Percentiles rank a stretch among this genome's conserved stretches.
These are phyloP conservation scores for Eulemur mongoz DNA, from an alignment of 2,797 vertebrate species.

Conservation along the genomic window DNA sequence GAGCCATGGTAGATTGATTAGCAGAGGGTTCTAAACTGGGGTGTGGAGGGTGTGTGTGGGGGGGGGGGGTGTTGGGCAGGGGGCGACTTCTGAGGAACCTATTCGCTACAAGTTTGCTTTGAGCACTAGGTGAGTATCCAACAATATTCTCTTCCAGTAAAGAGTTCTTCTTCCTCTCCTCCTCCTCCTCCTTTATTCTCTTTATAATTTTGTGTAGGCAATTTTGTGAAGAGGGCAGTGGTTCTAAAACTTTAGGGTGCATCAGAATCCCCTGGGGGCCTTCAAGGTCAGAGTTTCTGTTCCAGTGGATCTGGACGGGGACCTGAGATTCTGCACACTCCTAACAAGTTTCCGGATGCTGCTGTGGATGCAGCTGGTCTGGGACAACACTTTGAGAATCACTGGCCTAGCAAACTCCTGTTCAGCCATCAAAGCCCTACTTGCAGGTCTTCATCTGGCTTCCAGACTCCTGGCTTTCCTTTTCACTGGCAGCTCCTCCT, in stretches of 20 bases:
- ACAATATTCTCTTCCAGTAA: not conserved
- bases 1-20: conserved; percentile 22
- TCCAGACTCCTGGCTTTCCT: not conserved
- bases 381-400: not conserved
- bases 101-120: not conserved
- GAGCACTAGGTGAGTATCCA: not conserved
- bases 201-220: not conserved
- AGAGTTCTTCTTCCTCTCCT: not conserved
- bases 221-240: not conserved
- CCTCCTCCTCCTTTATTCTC: not conserved
- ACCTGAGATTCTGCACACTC: not conserved
- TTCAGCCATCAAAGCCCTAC: not conserved
- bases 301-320: not conserved
- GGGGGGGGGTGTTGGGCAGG: not conserved
- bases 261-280: not conserved
- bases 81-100: not conserved
- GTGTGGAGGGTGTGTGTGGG: not conserved
- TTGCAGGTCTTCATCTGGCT: not conserved
- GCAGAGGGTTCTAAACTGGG: conserved; percentile 1
- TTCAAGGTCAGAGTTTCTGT: not conserved
- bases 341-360: not conserved
- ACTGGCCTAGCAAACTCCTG: not conserved
- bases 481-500: not conserved
- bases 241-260: not conserved
- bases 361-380: not conserved